These are phyloP conservation scores for Pseudolycoriella hygida DNA, from an alignment of 2,888 invertebrate species.

Conservation along the genomic window DNA sequence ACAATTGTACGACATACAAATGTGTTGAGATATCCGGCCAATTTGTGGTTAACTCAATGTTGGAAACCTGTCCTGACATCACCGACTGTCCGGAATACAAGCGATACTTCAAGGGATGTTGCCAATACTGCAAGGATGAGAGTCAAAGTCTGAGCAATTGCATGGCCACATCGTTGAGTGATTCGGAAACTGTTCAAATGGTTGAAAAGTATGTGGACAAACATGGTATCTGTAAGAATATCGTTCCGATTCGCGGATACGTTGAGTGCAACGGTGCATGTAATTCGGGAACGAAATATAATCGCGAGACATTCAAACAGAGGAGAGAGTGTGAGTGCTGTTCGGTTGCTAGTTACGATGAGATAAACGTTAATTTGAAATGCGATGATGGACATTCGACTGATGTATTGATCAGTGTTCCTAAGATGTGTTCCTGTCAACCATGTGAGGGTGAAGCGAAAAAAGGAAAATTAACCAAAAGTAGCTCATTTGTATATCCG, in stretches of 20 bases:
- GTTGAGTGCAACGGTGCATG: constrained; percentile 56
- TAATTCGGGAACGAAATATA: constrained; percentile 48
- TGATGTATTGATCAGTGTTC: constrained; percentile 19
- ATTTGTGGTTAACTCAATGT: constrained; percentile 34
- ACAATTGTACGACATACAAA: constrained; percentile 44
- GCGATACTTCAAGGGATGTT: constrained; percentile 45
- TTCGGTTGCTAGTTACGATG: constrained; percentile 20
- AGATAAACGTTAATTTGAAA: constrained; percentile 19
- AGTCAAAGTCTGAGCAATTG: constrained; percentile 31
- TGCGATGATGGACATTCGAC: constrained; percentile 30
- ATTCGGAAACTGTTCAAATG: constrained; percentile 37
- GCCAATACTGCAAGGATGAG: constrained; percentile 40
- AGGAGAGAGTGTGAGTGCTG: constrained; percentile 42
- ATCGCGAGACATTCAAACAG: constrained; percentile 40
- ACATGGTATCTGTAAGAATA: constrained; percentile 49
- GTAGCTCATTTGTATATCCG: too few relatives aligned
- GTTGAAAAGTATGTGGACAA: constrained; percentile 29
- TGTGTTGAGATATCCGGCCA: constrained; percentile 29
- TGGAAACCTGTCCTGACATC: constrained; percentile 43
- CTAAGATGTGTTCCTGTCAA: constrained; percentile 24
- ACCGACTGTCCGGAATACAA: constrained; percentile 37
- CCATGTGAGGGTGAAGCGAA: constrained; percentile 13
- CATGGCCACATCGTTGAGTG: constrained; percentile 34
- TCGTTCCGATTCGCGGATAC: constrained; percentile 37
- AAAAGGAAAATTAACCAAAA: neutral